Conservation (phyloP, 2,113 vertebrate species). For the mouse (Mus musculus) region GRCm39 chr17:29032501-29033000, state of each 20-base stretch:
- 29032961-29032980: background rate
- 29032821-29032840: background rate
- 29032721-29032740: background rate
- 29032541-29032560: no score
- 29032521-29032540: no score
- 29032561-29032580: no score
- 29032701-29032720: constrained; percentile 24
- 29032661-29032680: background rate
- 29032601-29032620: no score
- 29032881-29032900: background rate
- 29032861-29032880: no score
- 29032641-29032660: background rate
- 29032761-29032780: background rate
- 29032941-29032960: background rate
- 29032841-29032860: background rate
- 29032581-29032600: no score
- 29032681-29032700: constrained; percentile 20
- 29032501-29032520: no score
- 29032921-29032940: background rate
- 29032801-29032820: background rate
- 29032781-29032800: background rate
- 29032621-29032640: no score
- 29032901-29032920: background rate
- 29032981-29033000: background rate
- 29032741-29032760: background rate